These are phyloP conservation scores for Drosophila anomelani DNA, from an alignment of 2,888 invertebrate species.

Conservation along the genomic window DNA sequence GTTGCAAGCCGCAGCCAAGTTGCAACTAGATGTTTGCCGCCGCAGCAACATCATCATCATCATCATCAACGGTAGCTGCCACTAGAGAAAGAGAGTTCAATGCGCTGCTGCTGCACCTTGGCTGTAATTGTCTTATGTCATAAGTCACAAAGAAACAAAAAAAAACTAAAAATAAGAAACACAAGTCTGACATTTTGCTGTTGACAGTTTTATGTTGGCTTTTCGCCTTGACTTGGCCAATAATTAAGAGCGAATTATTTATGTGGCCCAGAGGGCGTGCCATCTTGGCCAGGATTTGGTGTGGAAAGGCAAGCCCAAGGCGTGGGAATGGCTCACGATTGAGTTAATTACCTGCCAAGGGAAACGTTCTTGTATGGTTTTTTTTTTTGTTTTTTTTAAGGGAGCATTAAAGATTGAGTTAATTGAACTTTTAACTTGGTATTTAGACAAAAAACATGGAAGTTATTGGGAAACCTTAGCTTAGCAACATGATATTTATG, in stretches of 20 bases:
- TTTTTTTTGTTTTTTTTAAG: not conserved
- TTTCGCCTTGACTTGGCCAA: constrained; percentile 43
- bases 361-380: constrained; percentile 9
- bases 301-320: constrained; percentile 4
- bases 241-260: constrained; percentile 59
- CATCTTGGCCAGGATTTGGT: constrained; percentile 25
- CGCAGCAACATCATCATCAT: constrained; percentile 2
- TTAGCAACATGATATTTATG: not conserved
- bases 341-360: constrained; percentile 31
- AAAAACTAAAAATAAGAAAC: constrained; percentile 23
- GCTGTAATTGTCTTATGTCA: constrained; percentile 73
- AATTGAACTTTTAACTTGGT: constrained; percentile 30
- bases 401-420: constrained; percentile 13
- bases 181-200: constrained; percentile 53
- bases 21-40: constrained; percentile 21
- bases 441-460: constrained; percentile 2
- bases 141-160: constrained; percentile 60
- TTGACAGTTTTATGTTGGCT: constrained; percentile 61
- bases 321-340: constrained; percentile 50
- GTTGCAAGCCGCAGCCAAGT: constrained; percentile 31
- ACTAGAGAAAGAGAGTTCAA: constrained; percentile 76
- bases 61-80: constrained; percentile 9
- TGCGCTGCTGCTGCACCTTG: constrained; percentile 68
- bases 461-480: not conserved
- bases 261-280: constrained; percentile 44